A percentile compares a stretch with the other conserved stretches of the same genome.
These are phyloP conservation scores for Sebastes schlegelii DNA, from an alignment of 2,113 vertebrate genomes.

Conservation along the genomic window DNA sequence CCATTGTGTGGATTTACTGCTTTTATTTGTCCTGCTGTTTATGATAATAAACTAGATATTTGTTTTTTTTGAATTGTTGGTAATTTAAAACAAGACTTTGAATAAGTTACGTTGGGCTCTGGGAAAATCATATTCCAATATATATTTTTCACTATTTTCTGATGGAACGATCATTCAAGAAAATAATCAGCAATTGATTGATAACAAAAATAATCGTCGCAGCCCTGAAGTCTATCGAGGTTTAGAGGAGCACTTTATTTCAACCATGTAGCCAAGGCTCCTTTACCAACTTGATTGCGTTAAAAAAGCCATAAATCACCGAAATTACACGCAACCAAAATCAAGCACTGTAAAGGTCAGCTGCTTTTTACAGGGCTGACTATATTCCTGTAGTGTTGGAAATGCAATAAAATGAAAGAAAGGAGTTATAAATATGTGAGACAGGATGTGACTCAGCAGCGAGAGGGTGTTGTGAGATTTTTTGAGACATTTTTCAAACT, in stretches of 20 bases:
- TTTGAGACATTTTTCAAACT: not conserved
- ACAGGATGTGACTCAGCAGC: constrained; percentile 12
- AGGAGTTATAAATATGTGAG: constrained; percentile 21
- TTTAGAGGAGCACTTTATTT: not conserved
- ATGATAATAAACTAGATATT: not conserved
- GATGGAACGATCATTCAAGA: not conserved
- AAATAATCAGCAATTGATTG: not conserved
- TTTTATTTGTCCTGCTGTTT: not conserved
- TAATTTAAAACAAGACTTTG: too few relatives aligned
- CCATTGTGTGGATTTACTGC: not conserved
- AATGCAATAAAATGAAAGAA: constrained; percentile 30
- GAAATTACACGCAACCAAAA: not conserved
- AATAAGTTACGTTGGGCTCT: too few relatives aligned
- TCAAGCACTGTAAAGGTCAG: not conserved
- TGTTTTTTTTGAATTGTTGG: too few relatives aligned
- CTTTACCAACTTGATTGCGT: not conserved
- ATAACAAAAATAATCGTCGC: not conserved
- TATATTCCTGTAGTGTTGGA: constrained; percentile 7
- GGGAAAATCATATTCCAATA: too few relatives aligned
- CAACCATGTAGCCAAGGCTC: not conserved
- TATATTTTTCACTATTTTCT: not conserved
- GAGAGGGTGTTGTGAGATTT: constrained; percentile 13
- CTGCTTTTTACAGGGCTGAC: constrained; percentile 16
- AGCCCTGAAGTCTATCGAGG: not conserved
- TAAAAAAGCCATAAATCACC: not conserved